A percentile compares a stretch with the other conserved stretches of the same genome.
These are phyloP conservation scores for Lucifuga dentata DNA, from an alignment of 2,113 vertebrate genomes.

Conservation along the genomic window DNA sequence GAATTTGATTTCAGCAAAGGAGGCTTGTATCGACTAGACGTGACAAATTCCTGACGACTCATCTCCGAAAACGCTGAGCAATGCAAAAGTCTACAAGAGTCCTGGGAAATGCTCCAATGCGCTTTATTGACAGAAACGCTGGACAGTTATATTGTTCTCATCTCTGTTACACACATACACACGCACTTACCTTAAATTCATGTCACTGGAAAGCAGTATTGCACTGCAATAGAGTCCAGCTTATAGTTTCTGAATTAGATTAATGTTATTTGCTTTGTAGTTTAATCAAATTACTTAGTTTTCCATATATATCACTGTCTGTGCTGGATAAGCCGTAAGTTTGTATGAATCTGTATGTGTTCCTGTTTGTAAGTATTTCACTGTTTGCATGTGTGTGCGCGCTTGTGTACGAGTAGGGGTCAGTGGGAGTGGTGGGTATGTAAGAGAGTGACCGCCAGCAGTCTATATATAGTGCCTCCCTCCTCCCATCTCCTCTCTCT, in stretches of 20 bases:
- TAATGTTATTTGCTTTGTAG: conserved; percentile 28
- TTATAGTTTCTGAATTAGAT: conserved; percentile 21
- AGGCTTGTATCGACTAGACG: conserved; percentile 22
- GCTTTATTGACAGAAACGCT: conserved; percentile 22
- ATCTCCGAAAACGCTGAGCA: conserved; percentile 48
- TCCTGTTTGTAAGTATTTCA: conserved; percentile 18
- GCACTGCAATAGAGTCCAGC: conserved; percentile 23
- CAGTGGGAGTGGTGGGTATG: conserved; percentile 90
- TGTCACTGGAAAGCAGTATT: conserved; percentile 18
- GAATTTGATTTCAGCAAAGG: conserved; percentile 16
- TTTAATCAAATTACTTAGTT: conserved; percentile 27
- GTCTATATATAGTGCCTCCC: conserved; percentile 94
- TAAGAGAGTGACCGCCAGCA: conserved; percentile 88
- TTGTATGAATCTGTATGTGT: background rate
- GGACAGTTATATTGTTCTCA: conserved; percentile 14
- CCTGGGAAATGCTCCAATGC: conserved; percentile 4
- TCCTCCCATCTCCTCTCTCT: conserved; percentile 86
- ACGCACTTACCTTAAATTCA: conserved; percentile 15
- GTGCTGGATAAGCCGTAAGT: background rate
- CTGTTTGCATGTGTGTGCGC: conserved; percentile 33
- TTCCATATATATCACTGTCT: conserved; percentile 7
- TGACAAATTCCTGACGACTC: conserved; percentile 45
- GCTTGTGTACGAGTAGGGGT: conserved; percentile 71
- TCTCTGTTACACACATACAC: background rate
- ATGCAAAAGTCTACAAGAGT: conserved; percentile 24